Evolutionary conservation across 2,797 vertebrate species (phyloP).

Genomic region (Allobates femoralis): DNA sequence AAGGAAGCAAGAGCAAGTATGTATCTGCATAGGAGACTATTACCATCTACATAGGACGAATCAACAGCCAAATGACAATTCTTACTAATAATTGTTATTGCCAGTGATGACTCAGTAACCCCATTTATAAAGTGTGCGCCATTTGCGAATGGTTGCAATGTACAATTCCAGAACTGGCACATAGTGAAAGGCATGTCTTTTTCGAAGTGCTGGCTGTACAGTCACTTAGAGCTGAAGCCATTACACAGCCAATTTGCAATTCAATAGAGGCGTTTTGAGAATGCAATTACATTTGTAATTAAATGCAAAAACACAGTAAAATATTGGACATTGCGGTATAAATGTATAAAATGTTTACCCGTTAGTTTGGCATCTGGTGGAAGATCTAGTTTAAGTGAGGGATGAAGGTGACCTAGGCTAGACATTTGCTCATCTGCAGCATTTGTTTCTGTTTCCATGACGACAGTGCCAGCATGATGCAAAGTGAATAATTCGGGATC

Average conservation of each 20-base stretch:
- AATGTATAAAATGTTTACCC: conserved; percentile 54
- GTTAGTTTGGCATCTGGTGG: conserved; percentile 51
- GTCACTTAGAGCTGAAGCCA: conserved; percentile 43
- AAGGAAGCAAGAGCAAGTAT: background rate
- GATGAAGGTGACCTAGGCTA: conserved; percentile 66
- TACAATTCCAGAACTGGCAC: conserved; percentile 21
- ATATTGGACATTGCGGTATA: conserved; percentile 46
- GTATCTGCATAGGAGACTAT: background rate
- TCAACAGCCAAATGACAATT: background rate
- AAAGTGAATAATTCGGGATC: conserved; percentile 85
- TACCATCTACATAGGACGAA: background rate
- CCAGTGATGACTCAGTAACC: conserved; percentile 4
- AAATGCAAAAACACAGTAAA: conserved; percentile 56
- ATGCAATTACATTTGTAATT: conserved; percentile 52
- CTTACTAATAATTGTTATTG: conserved; percentile 5
- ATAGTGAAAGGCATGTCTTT: conserved; percentile 26
- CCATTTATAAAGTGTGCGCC: background rate
- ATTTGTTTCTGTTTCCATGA: conserved; percentile 70
- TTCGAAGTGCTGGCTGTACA: conserved; percentile 24
- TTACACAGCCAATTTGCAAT: conserved; percentile 58
- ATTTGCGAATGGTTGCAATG: conserved; percentile 19
- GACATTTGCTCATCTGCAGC: conserved; percentile 66
- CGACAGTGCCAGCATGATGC: conserved; percentile 81
- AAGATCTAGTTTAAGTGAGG: conserved; percentile 62
- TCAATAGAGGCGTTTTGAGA: conserved; percentile 50